phyloP scores from a whole-genome alignment of 35 echinoderm and acorn worm species.

The Amphiura filiformis region DNA sequence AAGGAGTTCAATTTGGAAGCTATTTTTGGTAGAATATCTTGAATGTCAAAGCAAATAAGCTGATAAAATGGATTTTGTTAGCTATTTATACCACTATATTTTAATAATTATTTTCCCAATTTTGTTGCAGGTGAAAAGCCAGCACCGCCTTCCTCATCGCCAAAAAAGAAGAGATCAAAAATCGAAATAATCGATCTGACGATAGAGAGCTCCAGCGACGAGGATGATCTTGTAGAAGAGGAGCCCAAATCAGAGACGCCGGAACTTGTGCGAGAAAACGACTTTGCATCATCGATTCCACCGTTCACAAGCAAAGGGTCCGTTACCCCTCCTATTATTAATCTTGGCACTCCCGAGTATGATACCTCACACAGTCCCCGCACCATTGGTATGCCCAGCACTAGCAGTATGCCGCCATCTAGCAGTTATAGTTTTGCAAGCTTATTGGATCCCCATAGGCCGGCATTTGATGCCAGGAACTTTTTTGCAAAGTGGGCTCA shows the following conservation, averaged over 20 bases:
- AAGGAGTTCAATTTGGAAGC: no score
- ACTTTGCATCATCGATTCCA: not conserved
- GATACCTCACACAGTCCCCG: not conserved
- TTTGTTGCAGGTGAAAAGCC: not conserved
- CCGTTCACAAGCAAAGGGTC: conserved; percentile 26
- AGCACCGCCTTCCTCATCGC: not conserved
- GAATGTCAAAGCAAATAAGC: no score
- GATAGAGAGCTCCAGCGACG: conserved; percentile 36
- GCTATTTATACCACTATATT: not conserved
- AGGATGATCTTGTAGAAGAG: conserved; percentile 34
- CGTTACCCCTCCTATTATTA: conserved; percentile 7
- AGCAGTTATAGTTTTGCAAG: not conserved
- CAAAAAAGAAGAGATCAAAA: conserved; percentile 28
- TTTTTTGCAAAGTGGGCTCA: not conserved
- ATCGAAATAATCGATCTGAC: conserved; percentile 52
- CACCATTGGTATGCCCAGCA: not conserved
- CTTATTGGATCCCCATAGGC: not conserved
- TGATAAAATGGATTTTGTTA: no score
- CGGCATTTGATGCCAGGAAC: not conserved
- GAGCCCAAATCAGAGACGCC: conserved; percentile 33
- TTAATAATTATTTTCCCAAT: not conserved
- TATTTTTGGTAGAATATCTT: no score
- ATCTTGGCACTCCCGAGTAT: not conserved
- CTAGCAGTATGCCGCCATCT: not conserved
- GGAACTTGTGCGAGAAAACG: conserved; percentile 1